Evolutionary conservation across 2,888 invertebrate species (phyloP).

Genomic region (Creontiades dilutus): DNA sequence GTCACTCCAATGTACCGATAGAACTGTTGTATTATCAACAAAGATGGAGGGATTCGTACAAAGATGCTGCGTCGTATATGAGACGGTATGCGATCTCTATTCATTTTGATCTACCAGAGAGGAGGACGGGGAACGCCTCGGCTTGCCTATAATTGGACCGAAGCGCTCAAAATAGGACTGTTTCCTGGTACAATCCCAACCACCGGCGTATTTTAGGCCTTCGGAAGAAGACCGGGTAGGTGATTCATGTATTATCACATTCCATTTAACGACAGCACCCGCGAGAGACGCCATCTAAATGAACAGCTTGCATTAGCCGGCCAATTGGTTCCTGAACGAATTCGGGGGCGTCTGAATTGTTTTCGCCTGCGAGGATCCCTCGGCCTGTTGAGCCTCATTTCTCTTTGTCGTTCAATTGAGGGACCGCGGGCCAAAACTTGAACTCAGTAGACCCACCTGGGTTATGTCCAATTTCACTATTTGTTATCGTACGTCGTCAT

Average conservation of each 20-base stretch:
- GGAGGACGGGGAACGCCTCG: slow-evolving; percentile 44
- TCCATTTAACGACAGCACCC: background rate
- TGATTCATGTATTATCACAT: slow-evolving; percentile 47
- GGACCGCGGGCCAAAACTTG: background rate
- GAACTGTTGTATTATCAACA: background rate
- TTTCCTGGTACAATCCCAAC: slow-evolving; percentile 67
- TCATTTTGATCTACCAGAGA: slow-evolving; percentile 43
- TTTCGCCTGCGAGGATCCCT: background rate
- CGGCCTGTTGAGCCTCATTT: background rate
- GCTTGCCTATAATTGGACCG: slow-evolving; percentile 58
- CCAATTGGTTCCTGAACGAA: slow-evolving; percentile 19
- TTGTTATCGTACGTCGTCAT: background rate
- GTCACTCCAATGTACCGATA: no score
- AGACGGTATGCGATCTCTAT: background rate
- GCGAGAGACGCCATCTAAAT: slow-evolving; percentile 9
- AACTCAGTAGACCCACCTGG: background rate
- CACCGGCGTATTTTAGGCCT: slow-evolving; percentile 49
- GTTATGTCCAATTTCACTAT: background rate
- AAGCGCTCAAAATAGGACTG: slow-evolving; percentile 53
- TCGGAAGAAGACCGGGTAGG: slow-evolving; percentile 34
- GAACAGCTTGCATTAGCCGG: background rate
- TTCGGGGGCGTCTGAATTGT: background rate
- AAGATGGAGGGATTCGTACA: background rate
- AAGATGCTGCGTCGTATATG: background rate
- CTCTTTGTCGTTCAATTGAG: background rate